Conservation (phyloP, 2,888 invertebrate genomes). For the Tenthredo livida region DNA sequence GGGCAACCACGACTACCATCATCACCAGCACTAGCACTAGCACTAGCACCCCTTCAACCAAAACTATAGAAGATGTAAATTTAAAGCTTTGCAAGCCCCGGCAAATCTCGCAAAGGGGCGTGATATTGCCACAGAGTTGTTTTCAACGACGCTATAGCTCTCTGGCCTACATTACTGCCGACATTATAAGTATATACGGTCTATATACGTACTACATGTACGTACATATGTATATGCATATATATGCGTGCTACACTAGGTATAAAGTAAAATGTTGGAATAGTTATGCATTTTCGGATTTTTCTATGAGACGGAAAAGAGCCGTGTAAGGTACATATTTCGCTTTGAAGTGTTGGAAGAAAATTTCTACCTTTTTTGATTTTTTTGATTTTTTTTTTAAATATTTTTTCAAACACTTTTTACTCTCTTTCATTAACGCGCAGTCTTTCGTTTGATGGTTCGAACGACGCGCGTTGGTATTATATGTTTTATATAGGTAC, state of each 20-base stretch:
- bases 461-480: neutral
- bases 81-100: conserved; percentile 37
- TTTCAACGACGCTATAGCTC: conserved; percentile 9
- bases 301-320: neutral
- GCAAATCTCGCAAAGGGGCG: conserved; percentile 27
- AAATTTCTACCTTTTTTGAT: neutral
- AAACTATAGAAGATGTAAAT: conserved; percentile 47
- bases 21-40: neutral
- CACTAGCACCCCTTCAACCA: neutral
- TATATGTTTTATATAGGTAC: no score
- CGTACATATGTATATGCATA: neutral
- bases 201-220: no score
- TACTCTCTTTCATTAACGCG: neutral
- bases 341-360: neutral
- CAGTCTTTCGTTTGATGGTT: neutral
- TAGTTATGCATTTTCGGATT: neutral
- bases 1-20: neutral
- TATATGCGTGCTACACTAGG: neutral
- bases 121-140: conserved; percentile 42
- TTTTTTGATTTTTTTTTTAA: neutral
- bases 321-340: neutral
- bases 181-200: neutral
- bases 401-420: neutral
- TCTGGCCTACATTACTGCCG: conserved; percentile 20
- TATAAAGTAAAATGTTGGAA: neutral